Conservation (phyloP, 2,888 invertebrate species). For the Hybos culiciformis region DNA sequence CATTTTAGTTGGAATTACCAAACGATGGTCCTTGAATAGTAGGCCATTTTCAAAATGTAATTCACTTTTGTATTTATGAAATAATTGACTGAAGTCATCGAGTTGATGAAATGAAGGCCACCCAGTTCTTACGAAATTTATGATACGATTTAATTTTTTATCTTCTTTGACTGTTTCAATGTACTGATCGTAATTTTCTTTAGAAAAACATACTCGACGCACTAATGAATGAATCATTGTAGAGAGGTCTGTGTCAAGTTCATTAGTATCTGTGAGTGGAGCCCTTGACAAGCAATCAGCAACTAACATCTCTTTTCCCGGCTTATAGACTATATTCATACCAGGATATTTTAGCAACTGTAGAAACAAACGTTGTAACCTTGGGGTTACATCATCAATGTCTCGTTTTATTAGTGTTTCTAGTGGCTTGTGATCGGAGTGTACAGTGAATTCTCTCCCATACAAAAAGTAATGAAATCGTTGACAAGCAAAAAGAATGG, state of each 20-base stretch:
- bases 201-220: conserved; percentile 11
- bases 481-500: conserved; percentile 21
- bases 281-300: conserved; percentile 5
- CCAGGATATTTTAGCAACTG: conserved; percentile 12
- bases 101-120: conserved; percentile 13
- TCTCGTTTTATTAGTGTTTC: conserved; percentile 18
- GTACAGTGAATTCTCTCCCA: conserved; percentile 16
- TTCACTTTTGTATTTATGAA: conserved; percentile 7
- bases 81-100: conserved; percentile 5
- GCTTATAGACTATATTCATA: conserved; percentile 16
- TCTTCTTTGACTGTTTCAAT: conserved; percentile 1
- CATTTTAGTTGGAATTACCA: conserved; percentile 8
- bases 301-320: conserved; percentile 14
- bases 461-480: conserved; percentile 25
- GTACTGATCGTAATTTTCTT: conserved; percentile 11
- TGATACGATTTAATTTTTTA: conserved; percentile 6
- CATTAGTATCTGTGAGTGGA: conserved; percentile 1
- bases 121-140: conserved; percentile 1
- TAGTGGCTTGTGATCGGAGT: conserved; percentile 20
- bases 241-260: conserved; percentile 9
- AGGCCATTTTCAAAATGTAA: conserved; percentile 9
- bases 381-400: conserved; percentile 19
- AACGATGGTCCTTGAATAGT: conserved; percentile 7
- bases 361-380: conserved; percentile 20
- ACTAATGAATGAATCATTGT: conserved; percentile 20